A percentile compares a stretch with the other conserved stretches of the same genome.
These are phyloP conservation scores for Mus spretus DNA, from an alignment of 2,797 vertebrate genomes.

Conservation along the genomic window DNA sequence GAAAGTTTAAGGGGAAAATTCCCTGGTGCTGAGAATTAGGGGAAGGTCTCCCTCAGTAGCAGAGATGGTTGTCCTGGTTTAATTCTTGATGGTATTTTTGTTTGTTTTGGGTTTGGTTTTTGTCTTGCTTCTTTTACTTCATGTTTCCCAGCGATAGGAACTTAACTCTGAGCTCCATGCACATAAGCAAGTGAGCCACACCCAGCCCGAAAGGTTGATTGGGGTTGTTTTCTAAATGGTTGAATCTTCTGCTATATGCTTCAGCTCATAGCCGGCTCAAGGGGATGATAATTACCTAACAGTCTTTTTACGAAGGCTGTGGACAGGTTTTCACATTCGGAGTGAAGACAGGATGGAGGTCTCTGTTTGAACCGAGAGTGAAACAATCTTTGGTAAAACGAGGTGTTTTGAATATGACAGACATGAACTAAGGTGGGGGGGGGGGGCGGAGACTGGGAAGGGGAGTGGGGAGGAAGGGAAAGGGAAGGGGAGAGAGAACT, in stretches of 20 bases:
- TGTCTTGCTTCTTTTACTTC: background rate
- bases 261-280: background rate
- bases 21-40: background rate
- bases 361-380: background rate
- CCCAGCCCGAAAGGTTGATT: background rate
- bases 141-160: background rate
- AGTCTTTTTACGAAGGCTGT: background rate
- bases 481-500: too few relatives aligned
- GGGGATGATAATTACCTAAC: background rate
- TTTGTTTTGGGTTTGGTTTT: background rate
- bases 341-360: background rate
- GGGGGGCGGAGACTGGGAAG: background rate
- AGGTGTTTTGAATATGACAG: background rate
- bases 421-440: background rate
- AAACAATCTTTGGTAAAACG: background rate
- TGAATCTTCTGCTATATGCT: background rate
- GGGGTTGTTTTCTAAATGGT: background rate
- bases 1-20: slow-evolving; percentile 36
- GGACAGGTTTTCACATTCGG: background rate
- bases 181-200: background rate
- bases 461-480: background rate
- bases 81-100: background rate
- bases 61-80: background rate
- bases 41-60: background rate
- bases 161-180: rapidly evolving